Evolutionary conservation across 2,113 vertebrate genomes (phyloP).

Genomic region (Condylura cristata): DNA sequence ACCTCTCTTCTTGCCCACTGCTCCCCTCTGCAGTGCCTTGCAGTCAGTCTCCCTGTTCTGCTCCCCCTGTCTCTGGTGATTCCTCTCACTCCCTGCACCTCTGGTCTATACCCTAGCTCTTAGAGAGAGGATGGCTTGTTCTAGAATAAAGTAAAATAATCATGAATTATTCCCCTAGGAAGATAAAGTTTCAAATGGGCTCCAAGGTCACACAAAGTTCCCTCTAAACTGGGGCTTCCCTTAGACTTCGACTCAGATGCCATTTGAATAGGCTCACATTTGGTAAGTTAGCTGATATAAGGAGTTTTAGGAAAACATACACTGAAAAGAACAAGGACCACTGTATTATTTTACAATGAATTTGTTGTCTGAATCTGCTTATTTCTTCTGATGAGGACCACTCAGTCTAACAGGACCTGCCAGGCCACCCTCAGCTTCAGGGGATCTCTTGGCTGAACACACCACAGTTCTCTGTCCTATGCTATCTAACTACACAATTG

Average conservation of each 20-base stretch:
- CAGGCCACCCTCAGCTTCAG: not conserved
- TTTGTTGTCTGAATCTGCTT: not conserved
- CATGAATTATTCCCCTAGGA: not conserved
- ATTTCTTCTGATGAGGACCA: slow-evolving; percentile 11
- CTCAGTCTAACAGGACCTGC: not conserved
- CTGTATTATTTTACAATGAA: slow-evolving; percentile 4
- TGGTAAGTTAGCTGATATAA: not conserved
- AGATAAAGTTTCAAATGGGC: not conserved
- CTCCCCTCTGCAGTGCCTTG: too few species aligned
- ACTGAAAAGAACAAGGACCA: not conserved
- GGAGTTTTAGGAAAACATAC: not conserved
- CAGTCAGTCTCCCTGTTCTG: too few species aligned
- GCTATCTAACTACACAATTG: not conserved
- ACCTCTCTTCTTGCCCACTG: too few species aligned
- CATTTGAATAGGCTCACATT: not conserved
- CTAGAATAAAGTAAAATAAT: not conserved
- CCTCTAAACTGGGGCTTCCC: not conserved
- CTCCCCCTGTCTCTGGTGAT: too few species aligned
- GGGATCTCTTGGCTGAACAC: not conserved
- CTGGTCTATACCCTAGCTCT: too few species aligned
- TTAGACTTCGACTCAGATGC: not conserved
- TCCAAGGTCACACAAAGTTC: not conserved
- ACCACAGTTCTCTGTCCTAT: not conserved
- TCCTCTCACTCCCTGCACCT: too few species aligned
- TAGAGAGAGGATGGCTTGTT: not conserved